A percentile compares a stretch with the other conserved stretches of the same genome.
Evolutionary conservation across 1,140 invertebrate genomes (phyloP).

Genomic region (Mizuhopecten yessoensis): DNA sequence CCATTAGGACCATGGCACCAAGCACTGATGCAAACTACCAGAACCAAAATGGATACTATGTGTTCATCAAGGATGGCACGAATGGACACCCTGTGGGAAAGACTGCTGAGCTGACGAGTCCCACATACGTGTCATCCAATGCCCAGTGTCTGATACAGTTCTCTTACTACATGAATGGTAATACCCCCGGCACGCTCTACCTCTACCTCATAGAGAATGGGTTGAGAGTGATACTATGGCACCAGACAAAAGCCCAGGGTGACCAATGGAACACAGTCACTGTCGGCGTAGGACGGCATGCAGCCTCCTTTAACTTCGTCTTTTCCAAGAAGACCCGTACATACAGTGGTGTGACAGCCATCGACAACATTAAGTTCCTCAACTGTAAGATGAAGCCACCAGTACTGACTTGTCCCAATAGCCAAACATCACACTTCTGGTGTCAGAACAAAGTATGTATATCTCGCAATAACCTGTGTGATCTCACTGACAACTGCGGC

Average conservation of each 20-base stretch:
- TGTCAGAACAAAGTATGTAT: slow-evolving; percentile 76
- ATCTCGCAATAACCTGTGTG: slow-evolving; percentile 67
- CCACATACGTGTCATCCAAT: slow-evolving; percentile 63
- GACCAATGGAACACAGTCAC: slow-evolving; percentile 67
- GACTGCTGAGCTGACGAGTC: slow-evolving; percentile 66
- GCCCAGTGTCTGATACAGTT: slow-evolving; percentile 84
- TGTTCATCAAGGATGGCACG: slow-evolving; percentile 71
- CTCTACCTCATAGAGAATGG: slow-evolving; percentile 53
- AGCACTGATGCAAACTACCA: slow-evolving; percentile 63
- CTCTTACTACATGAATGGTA: slow-evolving; percentile 90
- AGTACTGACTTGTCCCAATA: slow-evolving; percentile 56
- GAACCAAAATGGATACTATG: slow-evolving; percentile 69
- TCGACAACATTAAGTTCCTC: slow-evolving; percentile 78
- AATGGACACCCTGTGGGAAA: slow-evolving; percentile 57
- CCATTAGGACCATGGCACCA: slow-evolving; percentile 64
- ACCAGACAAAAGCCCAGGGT: slow-evolving; percentile 43
- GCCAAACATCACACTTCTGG: slow-evolving; percentile 61
- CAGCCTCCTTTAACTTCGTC: slow-evolving; percentile 64
- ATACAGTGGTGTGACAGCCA: slow-evolving; percentile 75
- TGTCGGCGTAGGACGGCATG: slow-evolving; percentile 69
- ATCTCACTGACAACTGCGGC: slow-evolving; percentile 80
- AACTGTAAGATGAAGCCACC: slow-evolving; percentile 71
- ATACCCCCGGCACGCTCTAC: slow-evolving; percentile 62
- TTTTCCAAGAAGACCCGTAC: slow-evolving; percentile 66
- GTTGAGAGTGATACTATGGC: slow-evolving; percentile 61